Evolutionary conservation across 2,888 invertebrate genomes (phyloP), one percentile per base, ranked within the genome.

Genomic region (Luffia ferchaultella): DNA sequence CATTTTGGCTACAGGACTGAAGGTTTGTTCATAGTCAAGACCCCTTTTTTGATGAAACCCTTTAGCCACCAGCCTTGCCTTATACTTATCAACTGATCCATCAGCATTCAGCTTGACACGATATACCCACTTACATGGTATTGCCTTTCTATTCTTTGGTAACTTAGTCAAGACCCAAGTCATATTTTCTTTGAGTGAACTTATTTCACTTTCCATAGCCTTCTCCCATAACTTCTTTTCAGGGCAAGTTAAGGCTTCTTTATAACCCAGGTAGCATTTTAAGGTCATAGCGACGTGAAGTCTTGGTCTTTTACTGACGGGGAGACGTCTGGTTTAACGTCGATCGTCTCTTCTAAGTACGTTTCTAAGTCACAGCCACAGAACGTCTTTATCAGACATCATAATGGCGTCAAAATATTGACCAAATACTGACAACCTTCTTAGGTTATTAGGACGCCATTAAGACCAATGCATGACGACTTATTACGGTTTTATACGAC

Each of bases 141-240:
- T 57, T 9, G 57, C 49, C 43, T 57, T 59, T 46, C 54, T 46
- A 5, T 50, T 52, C 5, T 49, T 47, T 20, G 61, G 59, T 20
- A 59, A 45, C 17, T 55, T 52, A 5, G 47, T 45, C n/a, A 61
- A 46, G 3, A 52, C 54, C 62, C 62, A 61, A 2, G 60, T 58
- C 17, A 53, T 42, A 46, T 60, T 60, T 47, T 58, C 55, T 18
- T 57, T 53, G 15, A 62, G 49, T 7, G 59, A 56, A 18, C 49
- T 50, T 44, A 58, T 62, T 18, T 62, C 64, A 45, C 54, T 51
- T 20, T 60, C 46, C 56, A 63, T 60, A 9, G 61, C 62, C 42
- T 46, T 41, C 18, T 53, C 48, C 61, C 59, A 60, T 18, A 54
- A 18, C 9, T 18, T 48, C 41, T 47, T 49, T 2, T 50, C 45